phyloP scores from a whole-genome alignment of 2,888 invertebrate genomes.

The Stenolophus ochropezus region DNA sequence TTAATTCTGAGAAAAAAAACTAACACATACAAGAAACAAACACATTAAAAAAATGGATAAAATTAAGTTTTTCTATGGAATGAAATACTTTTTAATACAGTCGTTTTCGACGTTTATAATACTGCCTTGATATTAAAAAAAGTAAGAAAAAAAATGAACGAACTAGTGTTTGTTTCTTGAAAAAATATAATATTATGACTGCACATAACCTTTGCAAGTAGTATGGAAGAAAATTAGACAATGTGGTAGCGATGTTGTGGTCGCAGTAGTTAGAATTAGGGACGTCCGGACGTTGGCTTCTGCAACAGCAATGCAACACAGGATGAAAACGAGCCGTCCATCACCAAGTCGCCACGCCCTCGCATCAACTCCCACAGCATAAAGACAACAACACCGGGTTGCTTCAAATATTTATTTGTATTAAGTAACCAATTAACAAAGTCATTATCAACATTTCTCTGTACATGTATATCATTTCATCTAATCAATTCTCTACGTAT shows the following conservation, averaged over 20 bases:
- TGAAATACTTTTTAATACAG: constrained; percentile 6
- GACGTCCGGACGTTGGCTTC: constrained; percentile 30
- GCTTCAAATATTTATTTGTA: constrained; percentile 53
- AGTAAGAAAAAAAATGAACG: constrained; percentile 11
- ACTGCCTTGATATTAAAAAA: constrained; percentile 28
- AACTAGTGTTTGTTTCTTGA: constrained; percentile 20
- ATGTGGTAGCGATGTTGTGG: not conserved
- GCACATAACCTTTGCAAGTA: constrained; percentile 24
- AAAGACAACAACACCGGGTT: constrained; percentile 28
- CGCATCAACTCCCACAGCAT: constrained; percentile 21
- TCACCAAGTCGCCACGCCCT: constrained; percentile 17
- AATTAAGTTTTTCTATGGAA: not conserved
- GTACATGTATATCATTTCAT: constrained; percentile 40
- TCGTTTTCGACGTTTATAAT: not conserved
- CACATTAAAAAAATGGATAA: not conserved
- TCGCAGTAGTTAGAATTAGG: constrained; percentile 3
- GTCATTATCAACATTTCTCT: constrained; percentile 46
- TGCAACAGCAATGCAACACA: constrained; percentile 24
- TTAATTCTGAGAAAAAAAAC: not conserved
- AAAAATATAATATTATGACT: constrained; percentile 26
- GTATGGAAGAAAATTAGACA: constrained; percentile 26
- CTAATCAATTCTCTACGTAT: constrained; percentile 19
- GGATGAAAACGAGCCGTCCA: constrained; percentile 22
- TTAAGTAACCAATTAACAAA: constrained; percentile 55
- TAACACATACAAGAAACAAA: constrained; percentile 17